Evolutionary conservation across 2,888 invertebrate species (phyloP), one percentile per base, ranked within the genome.

Genomic region (Spodoptera picta): DNA sequence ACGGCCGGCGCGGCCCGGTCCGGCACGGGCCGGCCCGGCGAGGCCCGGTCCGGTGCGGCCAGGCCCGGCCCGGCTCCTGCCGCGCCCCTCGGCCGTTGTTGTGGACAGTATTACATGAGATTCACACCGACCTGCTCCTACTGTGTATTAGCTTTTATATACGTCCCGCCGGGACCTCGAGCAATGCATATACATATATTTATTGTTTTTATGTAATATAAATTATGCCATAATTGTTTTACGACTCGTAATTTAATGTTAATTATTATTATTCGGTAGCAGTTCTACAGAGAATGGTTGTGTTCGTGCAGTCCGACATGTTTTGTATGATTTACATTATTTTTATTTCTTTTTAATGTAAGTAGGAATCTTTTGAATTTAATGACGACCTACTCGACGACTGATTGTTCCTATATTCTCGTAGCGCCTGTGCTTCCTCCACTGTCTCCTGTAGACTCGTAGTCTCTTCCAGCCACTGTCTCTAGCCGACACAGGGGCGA

Each of bases 151-250:
- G 73, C 73, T 73, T 65, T 69, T 69, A 62, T 68, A 69, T 60
- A 65, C 10, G 70, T 59, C 68, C 67, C 72, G 65, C 60, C 47
- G 74, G 77, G 81, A 76, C 72, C 78, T 73, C 82, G 80, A 77
- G 79, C 86, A 82, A 87, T 84, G 87, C 87, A 87, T 90, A 73
- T 69, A 73, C 73, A 77, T 70, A 77, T 78, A 90, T 90, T 90
- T 92, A 90, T 91, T 91, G 84, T 87, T 88, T 19, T 86, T 83
- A 77, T 83, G 74, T 86, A 81, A 82, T 87, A 84, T 90, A 89
- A 89, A 88, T 89, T 91, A 92, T 90, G 92, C 92, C 92, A 92
- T 92, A 92, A 88, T 89, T 88, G 88, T 90, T 91, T 90, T 90
- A 90, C 90, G 83, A 88, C 85, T 82, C 87, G 87, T 90, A 90